These are phyloP conservation scores for Psilanteris sp. DNA, from an alignment of 1,140 invertebrate species.

Conservation along the genomic window DNA sequence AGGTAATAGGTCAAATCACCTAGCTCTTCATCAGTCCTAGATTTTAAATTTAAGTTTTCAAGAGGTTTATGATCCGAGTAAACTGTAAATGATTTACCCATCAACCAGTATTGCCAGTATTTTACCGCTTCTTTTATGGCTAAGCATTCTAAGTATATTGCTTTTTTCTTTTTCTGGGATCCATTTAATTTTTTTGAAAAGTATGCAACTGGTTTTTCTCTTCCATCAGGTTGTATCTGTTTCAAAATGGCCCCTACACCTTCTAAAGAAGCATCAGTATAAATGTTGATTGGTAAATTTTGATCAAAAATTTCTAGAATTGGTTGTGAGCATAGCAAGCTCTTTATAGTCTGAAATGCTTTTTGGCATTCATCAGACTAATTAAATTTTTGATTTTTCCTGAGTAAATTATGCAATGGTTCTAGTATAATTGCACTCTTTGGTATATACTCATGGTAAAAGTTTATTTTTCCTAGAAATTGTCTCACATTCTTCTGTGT, in stretches of 20 bases:
- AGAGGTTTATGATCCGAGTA: conserved; percentile 22
- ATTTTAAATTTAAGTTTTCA: conserved; percentile 18
- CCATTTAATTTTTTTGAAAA: conserved; percentile 1
- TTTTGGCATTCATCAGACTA: conserved; percentile 44
- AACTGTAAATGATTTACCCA: conserved; percentile 10
- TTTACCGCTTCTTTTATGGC: conserved; percentile 7
- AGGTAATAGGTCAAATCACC: conserved; percentile 11
- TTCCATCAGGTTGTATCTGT: conserved; percentile 23
- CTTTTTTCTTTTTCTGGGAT: conserved; percentile 1
- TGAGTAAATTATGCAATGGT: conserved; percentile 51
- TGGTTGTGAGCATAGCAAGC: conserved; percentile 41
- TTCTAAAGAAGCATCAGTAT: conserved; percentile 44
- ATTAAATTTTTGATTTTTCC: conserved; percentile 50
- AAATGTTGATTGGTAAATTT: conserved; percentile 47
- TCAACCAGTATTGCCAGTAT: conserved; percentile 13
- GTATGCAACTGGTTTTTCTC: conserved; percentile 24
- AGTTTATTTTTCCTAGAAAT: conserved; percentile 61
- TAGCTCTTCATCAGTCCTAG: conserved; percentile 20
- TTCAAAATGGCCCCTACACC: conserved; percentile 41
- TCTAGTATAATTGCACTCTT: conserved; percentile 24
- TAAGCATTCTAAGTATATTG: conserved; percentile 7
- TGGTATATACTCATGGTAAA: conserved; percentile 38
- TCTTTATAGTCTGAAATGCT: conserved; percentile 45
- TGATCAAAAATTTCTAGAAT: conserved; percentile 58
- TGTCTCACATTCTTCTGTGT: conserved; percentile 52